phyloP scores from a whole-genome alignment of 2,113 vertebrate genomes.

The Cephalopterus ornatus region DNA sequence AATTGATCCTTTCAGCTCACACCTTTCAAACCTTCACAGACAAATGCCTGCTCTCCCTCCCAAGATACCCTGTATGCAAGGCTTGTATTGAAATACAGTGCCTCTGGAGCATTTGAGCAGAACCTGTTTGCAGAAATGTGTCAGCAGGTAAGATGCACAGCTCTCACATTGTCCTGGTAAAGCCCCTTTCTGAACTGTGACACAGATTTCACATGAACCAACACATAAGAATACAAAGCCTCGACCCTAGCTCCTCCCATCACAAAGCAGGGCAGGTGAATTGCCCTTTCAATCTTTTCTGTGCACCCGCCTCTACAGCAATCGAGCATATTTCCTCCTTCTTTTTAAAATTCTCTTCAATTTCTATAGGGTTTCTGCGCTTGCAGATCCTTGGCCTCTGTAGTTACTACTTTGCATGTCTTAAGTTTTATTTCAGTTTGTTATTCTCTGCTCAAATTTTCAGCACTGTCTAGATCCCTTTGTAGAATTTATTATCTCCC shows the following conservation, averaged over 20 bases:
- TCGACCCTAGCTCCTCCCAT: fast-evolving
- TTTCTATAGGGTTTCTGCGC: background rate
- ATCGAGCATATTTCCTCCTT: background rate
- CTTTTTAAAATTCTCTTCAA: background rate
- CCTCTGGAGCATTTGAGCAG: background rate
- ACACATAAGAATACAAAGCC: background rate
- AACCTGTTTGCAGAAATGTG: background rate
- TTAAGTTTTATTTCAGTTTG: background rate
- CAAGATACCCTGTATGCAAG: background rate
- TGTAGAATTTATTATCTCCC: background rate
- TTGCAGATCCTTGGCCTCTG: background rate
- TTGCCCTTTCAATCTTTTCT: background rate
- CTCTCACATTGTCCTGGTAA: background rate
- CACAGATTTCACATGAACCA: background rate
- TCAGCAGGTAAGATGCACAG: background rate
- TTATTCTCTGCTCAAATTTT: background rate
- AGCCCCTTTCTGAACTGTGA: background rate
- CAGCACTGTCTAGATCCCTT: background rate
- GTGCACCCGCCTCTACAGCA: background rate
- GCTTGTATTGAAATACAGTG: background rate
- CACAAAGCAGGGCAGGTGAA: background rate
- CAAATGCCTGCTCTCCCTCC: background rate
- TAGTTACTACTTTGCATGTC: background rate
- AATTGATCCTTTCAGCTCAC: background rate
- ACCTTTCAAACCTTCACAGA: background rate